Percentiles rank a stretch among this genome's conserved stretches.
Evolutionary conservation across 64 coral and sea anemone genomes (phyloP).

Genomic region (Dendronephthya gigantea): DNA sequence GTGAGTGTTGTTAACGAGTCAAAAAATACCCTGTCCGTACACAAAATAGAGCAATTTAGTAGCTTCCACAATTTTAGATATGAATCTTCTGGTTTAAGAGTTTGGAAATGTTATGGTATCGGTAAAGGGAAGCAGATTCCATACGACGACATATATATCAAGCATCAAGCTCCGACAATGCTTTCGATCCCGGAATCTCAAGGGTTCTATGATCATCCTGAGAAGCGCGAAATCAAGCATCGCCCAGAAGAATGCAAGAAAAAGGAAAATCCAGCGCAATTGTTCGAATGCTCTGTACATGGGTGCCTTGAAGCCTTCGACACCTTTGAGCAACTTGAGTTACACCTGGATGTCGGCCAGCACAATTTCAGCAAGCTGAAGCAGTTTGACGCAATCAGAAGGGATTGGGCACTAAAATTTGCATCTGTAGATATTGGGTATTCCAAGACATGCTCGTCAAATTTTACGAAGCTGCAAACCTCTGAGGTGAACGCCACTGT

Average conservation of each 20-base stretch:
- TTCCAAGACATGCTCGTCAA: neutral
- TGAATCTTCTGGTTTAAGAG: neutral
- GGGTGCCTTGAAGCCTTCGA: conserved; percentile 39
- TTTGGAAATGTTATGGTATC: neutral
- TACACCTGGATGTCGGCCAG: conserved; percentile 38
- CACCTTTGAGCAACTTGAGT: conserved; percentile 49
- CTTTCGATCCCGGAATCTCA: conserved; percentile 27
- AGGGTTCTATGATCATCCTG: no score
- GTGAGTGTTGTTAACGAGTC: neutral
- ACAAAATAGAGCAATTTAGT: neutral
- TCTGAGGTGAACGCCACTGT: neutral
- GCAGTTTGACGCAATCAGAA: conserved; percentile 29
- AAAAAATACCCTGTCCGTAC: neutral
- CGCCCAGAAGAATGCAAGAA: neutral
- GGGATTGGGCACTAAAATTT: conserved; percentile 38
- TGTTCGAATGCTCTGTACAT: conserved; percentile 54
- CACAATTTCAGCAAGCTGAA: no score
- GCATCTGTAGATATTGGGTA: conserved; percentile 25
- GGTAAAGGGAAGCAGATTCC: conserved; percentile 32
- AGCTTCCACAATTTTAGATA: neutral
- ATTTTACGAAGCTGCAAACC: neutral
- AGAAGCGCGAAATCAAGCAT: no score
- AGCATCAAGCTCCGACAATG: conserved; percentile 21
- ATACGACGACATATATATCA: conserved; percentile 14
- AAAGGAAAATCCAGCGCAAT: neutral